These are phyloP conservation scores for Zeus faber DNA, from an alignment of 2,113 vertebrate genomes.

Conservation along the genomic window DNA sequence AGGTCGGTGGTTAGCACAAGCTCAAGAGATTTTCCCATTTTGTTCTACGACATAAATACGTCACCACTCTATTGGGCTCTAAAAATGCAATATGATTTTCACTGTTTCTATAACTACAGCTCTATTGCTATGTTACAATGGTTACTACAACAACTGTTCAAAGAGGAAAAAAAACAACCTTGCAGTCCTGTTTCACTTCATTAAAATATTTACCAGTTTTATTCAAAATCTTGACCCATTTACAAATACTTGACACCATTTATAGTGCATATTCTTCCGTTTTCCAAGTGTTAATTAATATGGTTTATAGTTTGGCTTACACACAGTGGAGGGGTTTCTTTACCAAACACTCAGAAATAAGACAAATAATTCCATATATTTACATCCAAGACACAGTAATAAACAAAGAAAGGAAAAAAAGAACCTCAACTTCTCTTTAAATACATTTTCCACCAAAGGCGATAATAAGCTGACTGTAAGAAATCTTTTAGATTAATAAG, in stretches of 20 bases:
- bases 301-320: conserved; percentile 62
- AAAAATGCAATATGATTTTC: too few relatives aligned
- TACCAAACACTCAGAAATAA: conserved; percentile 29
- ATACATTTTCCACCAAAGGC: conserved; percentile 52
- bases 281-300: conserved; percentile 55
- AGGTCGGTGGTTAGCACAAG: too few relatives aligned
- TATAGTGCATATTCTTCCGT: conserved; percentile 24
- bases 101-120: background rate
- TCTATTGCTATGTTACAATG: background rate
- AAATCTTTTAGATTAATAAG: too few relatives aligned
- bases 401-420: conserved; percentile 6
- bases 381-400: conserved; percentile 39
- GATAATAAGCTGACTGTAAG: conserved; percentile 31
- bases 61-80: too few relatives aligned
- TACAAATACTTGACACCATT: conserved; percentile 47
- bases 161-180: too few relatives aligned
- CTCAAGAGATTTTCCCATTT: too few relatives aligned
- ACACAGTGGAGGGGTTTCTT: conserved; percentile 31
- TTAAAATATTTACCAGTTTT: conserved; percentile 44
- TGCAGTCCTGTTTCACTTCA: conserved; percentile 9
- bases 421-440: background rate
- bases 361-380: background rate
- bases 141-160: background rate
- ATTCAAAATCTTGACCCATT: conserved; percentile 57
- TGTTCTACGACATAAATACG: too few relatives aligned